Base-by-base conservation (phyloP, 2,888 invertebrate genomes). In the Pachymerium ferrugineum region DNA sequence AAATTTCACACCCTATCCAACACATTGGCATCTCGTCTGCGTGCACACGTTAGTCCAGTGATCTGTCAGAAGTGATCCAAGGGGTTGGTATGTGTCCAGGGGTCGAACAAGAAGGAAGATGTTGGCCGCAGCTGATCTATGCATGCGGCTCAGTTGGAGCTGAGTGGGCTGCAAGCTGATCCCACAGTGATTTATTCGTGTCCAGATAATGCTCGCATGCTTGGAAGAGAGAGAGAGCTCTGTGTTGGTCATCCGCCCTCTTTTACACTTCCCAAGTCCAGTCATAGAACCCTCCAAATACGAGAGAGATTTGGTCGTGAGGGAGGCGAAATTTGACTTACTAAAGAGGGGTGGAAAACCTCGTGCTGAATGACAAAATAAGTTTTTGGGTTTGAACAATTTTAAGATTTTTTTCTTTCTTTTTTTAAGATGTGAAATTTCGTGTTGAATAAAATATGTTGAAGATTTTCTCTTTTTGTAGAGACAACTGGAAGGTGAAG, bases 1-100 rank as follows among this genome's bases (percentile, higher is more conserved):
- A 19, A 47, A 47, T 47, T 47, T 47, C 47, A 47, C 47, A 47
- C 47, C 47, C 16, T 68, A 22, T 68, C 16, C 12, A 35, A 12
- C 38, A 35, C 12, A 12, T 35, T n/a, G 38, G 10, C 8, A 35
- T 68, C 68, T 68, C 68, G 28, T 68, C 68, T 68, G 10, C 25
- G 8, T 25, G 14, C 31, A 68, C 68, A 25, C 8, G 12, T n/a
- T n/a, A n/a, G n/a, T n/a, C n/a, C 68, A 68, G 29, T n/a, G 16
- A 25, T 70, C 70, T 70, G 70, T 70, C 70, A 70, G 16, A 16
- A 31, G 70, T 70, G 31, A 70, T 70, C 70, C 70, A n/a, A 4
- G 70, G 16, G 33, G 28, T n/a, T n/a, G n/a, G n/a, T n/a, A n/a
- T n/a, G n/a, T n/a, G n/a, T n/a, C n/a, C n/a, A n/a, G n/a, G n/a